Conservation (phyloP, 2,113 vertebrate genomes). For the Cricetomys ansorgei region DNA sequence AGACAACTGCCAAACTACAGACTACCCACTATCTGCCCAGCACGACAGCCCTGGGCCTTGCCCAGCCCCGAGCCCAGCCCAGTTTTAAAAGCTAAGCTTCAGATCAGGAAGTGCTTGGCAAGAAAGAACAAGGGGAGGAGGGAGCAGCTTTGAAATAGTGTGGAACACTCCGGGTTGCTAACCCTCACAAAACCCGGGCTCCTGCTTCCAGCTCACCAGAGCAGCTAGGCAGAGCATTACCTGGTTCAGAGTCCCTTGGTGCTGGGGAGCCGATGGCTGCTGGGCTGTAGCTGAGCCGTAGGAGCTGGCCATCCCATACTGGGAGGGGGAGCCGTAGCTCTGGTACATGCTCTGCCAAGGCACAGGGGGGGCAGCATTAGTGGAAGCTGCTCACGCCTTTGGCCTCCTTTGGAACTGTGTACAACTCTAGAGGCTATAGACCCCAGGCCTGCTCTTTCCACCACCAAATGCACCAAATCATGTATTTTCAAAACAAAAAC, state of each 20-base stretch:
- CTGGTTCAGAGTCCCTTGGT: conserved; percentile 83
- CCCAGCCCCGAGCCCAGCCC: background rate
- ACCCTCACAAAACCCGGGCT: background rate
- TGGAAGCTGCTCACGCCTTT: background rate
- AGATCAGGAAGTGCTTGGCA: background rate
- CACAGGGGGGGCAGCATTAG: background rate
- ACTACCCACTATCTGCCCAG: fast-evolving
- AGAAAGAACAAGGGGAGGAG: background rate
- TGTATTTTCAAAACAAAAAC: background rate
- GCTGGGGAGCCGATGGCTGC: conserved; percentile 79
- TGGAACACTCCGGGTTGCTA: fast-evolving
- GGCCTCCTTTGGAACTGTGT: fast-evolving
- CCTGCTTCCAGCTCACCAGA: fast-evolving
- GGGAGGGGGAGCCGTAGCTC: conserved; percentile 85
- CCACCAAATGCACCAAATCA: fast-evolving
- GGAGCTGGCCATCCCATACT: conserved; percentile 88
- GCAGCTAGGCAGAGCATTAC: conserved; percentile 51
- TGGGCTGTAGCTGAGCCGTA: conserved; percentile 80
- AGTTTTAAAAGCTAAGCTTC: background rate
- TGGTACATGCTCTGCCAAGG: conserved; percentile 88
- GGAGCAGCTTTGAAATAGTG: background rate
- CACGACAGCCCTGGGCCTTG: background rate
- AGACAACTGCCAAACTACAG: background rate
- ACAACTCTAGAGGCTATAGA: fast-evolving
- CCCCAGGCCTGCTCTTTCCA: fast-evolving